Base-by-base conservation (phyloP, 2,113 vertebrate genomes). In the Poecilia latipinna region DNA sequence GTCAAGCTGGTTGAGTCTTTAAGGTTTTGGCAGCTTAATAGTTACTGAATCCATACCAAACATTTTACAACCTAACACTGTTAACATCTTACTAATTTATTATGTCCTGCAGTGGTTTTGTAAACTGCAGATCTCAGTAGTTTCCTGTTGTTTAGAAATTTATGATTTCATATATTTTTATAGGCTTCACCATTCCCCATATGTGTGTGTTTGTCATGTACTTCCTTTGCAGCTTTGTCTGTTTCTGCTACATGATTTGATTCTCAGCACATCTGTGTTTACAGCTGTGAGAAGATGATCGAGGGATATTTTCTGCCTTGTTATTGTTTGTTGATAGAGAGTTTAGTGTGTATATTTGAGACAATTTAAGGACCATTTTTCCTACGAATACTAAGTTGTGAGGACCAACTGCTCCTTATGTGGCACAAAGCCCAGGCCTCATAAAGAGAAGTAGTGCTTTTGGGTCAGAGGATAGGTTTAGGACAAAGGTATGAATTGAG, bases 201-300 rank as follows among this genome's bases (percentile, higher is more conserved):
- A 32, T 72, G 42, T 66, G 77, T 66, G 77, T 74, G 32, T n/a
- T 2, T 63, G 70, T 39, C 35, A 69, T 78, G 31, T 72, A 65
- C 70, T 85, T 86, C 83, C 83, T 82, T 32, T 65, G 65, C 29
- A 61, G 64, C 68, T 54, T 26, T 37, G 35, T 82, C 81, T 71
- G 69, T 75, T 71, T 83, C 80, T 74, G 65, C 70, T 66, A 39
- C 68, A 66, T 63, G 78, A 79, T 71, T 80, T 11, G 65, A 81
- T 69, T 78, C 73, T 79, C 63, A 24, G 74, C 79, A 87, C 84
- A 91, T 89, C 83, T 92, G 88, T 89, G 83, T 91, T 88, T 86
- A 86, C 86, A 90, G 82, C 82, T 91, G 86, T 80, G 77, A 60
- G 69, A 82, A 75, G 78, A 79, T 77, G 77, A 88, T 86, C 42